A percentile compares a stretch with the other conserved stretches of the same genome.
phyloP scores from a whole-genome alignment of 2,797 vertebrate genomes.

The Alosa sapidissima region DNA sequence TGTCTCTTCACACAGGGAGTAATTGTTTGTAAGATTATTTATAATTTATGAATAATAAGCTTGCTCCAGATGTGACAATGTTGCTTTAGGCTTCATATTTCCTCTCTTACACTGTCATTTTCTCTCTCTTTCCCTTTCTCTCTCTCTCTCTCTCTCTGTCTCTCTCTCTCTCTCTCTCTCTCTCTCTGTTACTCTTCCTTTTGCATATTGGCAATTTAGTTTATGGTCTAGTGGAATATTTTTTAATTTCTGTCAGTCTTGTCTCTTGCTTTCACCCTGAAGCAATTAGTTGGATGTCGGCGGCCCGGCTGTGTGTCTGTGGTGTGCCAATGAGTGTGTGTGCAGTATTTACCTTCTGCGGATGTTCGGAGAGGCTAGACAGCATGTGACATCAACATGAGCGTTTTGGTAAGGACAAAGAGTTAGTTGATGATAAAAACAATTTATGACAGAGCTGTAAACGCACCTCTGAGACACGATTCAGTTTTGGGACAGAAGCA shows the following conservation, averaged over 20 bases:
- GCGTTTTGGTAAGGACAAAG: background rate
- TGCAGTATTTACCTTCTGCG: background rate
- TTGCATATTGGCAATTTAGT: constrained; percentile 6
- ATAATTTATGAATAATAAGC: constrained; percentile 24
- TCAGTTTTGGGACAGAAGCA: background rate
- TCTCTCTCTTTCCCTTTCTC: background rate
- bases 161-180: background rate
- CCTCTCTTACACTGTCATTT: background rate
- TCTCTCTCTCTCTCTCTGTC: background rate
- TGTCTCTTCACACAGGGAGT: constrained; percentile 3
- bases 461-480: background rate
- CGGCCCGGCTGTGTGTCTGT: background rate
- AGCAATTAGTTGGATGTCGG: background rate
- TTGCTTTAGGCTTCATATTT: background rate
- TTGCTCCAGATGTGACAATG: background rate
- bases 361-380: background rate
- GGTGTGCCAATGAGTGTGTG: background rate
- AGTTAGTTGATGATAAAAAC: background rate
- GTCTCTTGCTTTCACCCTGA: background rate
- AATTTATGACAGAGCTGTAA: background rate
- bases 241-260: background rate
- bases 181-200: background rate
- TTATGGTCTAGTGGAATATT: background rate
- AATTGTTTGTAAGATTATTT: constrained; percentile 21
- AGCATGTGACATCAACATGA: background rate